Evolutionary conservation across 2,888 invertebrate genomes (phyloP).

Genomic region (Epirrhoe tristata): DNA sequence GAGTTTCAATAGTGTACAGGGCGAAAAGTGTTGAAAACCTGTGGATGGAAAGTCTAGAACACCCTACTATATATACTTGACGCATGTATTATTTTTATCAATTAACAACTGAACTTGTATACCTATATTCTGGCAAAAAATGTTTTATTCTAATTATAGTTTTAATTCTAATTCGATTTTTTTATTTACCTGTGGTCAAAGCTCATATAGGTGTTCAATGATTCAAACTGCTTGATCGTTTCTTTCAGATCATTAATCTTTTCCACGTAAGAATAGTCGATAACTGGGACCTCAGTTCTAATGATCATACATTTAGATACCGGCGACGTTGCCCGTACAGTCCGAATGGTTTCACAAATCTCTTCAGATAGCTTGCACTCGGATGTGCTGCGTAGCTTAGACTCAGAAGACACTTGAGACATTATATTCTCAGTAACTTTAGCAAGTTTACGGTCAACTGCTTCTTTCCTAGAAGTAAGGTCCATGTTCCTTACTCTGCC

Average conservation of each 20-base stretch:
- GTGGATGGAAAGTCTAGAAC: no score
- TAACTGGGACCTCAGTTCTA: conserved; percentile 66
- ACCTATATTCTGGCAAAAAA: no score
- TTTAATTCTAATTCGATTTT: no score
- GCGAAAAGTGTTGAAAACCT: no score
- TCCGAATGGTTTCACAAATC: conserved; percentile 62
- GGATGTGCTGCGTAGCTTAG: conserved; percentile 52
- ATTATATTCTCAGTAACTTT: conserved; percentile 56
- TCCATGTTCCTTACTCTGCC: conserved; percentile 63
- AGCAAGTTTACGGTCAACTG: conserved; percentile 56
- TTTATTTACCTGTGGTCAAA: conserved; percentile 87
- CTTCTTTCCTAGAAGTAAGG: conserved; percentile 57
- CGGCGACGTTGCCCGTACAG: conserved; percentile 65
- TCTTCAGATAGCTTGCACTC: conserved; percentile 57
- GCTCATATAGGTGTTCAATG: conserved; percentile 85
- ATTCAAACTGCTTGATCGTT: conserved; percentile 87
- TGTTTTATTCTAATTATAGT: no score
- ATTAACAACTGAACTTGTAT: no score
- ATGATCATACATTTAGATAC: conserved; percentile 67
- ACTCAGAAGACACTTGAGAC: conserved; percentile 52
- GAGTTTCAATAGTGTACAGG: no score
- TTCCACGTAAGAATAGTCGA: conserved; percentile 85
- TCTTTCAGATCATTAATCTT: conserved; percentile 86
- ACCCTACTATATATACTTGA: no score
- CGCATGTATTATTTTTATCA: no score